Evolutionary conservation across 2,113 vertebrate species (phyloP).

Genomic region (Phaetusa simplex): DNA sequence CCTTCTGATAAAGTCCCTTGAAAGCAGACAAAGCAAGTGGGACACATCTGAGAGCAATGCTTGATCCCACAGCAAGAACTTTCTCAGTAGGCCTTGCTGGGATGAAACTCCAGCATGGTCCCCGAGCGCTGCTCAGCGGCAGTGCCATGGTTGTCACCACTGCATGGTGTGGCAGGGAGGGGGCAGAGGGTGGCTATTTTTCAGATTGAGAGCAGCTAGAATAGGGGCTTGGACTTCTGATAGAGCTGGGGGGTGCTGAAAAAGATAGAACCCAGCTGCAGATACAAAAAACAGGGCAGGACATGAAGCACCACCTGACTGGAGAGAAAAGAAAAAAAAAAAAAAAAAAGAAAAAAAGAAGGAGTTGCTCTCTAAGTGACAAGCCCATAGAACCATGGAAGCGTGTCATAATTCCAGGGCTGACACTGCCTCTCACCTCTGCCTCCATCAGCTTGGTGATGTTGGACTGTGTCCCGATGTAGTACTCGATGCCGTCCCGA

Average conservation of each 20-base stretch:
- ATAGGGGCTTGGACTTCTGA: neutral
- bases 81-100: neutral
- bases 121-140: neutral
- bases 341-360: neutral
- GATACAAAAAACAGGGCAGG: neutral
- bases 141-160: neutral
- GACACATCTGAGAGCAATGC: neutral
- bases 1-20: neutral
- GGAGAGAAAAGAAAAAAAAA: no score
- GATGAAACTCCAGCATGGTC: neutral
- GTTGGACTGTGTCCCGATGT: slow-evolving; percentile 90
- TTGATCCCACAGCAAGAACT: neutral
- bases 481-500: slow-evolving; percentile 88
- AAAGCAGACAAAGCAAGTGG: neutral
- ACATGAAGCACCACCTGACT: neutral
- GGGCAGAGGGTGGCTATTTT: neutral
- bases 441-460: slow-evolving; percentile 88
- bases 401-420: fast-evolving
- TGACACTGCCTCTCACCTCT: slow-evolving; percentile 74
- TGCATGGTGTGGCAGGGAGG: neutral
- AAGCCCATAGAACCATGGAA: neutral
- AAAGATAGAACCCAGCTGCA: neutral
- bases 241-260: neutral
- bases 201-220: neutral
- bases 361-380: neutral